Conservation (phyloP, 2,888 invertebrate genomes). For the Lutraria lutraria region DNA sequence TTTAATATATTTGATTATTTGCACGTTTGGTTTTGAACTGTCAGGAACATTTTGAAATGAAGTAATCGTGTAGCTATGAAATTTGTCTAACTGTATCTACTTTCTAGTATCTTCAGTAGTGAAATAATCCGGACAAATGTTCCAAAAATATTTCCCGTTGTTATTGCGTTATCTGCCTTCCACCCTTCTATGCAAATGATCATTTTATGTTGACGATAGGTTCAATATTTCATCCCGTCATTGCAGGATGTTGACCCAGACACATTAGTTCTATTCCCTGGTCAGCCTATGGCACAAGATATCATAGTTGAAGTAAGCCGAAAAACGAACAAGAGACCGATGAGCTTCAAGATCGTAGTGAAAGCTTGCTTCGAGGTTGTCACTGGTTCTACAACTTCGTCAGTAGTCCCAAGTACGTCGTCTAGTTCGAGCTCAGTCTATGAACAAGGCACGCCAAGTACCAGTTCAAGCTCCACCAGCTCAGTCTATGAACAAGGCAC, state of each 20-base stretch:
- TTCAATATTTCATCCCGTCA: background rate
- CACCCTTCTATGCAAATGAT: background rate
- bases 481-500: background rate
- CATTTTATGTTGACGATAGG: background rate
- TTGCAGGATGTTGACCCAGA: constrained; percentile 26
- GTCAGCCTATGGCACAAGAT: constrained; percentile 31
- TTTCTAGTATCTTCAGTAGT: background rate
- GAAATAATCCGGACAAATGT: background rate
- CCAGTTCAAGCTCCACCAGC: background rate
- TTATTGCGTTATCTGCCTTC: background rate
- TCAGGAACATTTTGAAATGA: background rate
- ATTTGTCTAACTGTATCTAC: background rate
- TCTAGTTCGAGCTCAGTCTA: too few relatives aligned
- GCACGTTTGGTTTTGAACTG: too few relatives aligned
- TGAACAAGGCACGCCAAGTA: too few relatives aligned
- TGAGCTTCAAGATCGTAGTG: constrained; percentile 37
- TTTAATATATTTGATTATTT: too few relatives aligned
- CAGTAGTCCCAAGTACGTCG: background rate
- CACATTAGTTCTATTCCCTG: constrained; percentile 33
- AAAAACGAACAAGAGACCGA: background rate
- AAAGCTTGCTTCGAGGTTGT: constrained; percentile 40
- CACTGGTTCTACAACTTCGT: constrained; percentile 2
- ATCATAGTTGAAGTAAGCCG: constrained; percentile 24
- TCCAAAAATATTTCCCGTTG: background rate
- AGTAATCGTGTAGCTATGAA: background rate